Base-by-base conservation (phyloP, 2,113 vertebrate species). In the Xiphias gladius region DNA sequence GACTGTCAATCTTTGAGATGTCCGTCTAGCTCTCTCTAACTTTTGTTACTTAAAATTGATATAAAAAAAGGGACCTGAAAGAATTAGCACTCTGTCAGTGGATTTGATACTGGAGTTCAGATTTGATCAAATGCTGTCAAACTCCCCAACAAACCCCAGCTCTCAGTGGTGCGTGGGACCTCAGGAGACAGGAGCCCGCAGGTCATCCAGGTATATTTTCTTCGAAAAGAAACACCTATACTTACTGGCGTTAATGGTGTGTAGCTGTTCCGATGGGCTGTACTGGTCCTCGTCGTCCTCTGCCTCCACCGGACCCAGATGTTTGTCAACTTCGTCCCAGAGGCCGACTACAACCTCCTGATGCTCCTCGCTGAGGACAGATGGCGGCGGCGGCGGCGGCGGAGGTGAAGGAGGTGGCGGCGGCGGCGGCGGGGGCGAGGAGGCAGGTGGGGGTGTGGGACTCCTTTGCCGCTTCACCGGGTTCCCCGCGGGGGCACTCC, bases 311-410 rank as follows among this genome's bases (percentile, higher is more conserved):
- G 79, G 79, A 0, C 37, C 79, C 52, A 73, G 64, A 2, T 88
- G 74, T 20, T 76, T 77, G 9, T 79, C 84, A 0, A 71, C 66
- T 1, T 90, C 71, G 28, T 87, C 84, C 84, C 86, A 91, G 7
- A 89, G 82, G 2, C 80, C 59, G 48, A 87, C 85, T 0, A 71
- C 87, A 0, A 86, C 84, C 82, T 81, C 84, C 7, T 73, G 64
- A 2, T 71, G 80, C 46, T 86, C 54, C 2, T 84, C 86, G 24
- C 46, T 59, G 20, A 28, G 22, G 46, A 5, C 28, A 0, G 76
- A 22, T 3, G 75, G 43, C 5, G 35, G 16, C 7, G 68, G 59
- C 1, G 68, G 59, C 1, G 61, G 62, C 0, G 74, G 67, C 0
- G 62, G 66, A 0, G 73, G 48, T 9, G 52, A 32, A 5, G 71